A percentile compares a stretch with the other conserved stretches of the same genome.
Conservation (phyloP, 2,113 vertebrate genomes). For the Barbus barbus region DNA sequence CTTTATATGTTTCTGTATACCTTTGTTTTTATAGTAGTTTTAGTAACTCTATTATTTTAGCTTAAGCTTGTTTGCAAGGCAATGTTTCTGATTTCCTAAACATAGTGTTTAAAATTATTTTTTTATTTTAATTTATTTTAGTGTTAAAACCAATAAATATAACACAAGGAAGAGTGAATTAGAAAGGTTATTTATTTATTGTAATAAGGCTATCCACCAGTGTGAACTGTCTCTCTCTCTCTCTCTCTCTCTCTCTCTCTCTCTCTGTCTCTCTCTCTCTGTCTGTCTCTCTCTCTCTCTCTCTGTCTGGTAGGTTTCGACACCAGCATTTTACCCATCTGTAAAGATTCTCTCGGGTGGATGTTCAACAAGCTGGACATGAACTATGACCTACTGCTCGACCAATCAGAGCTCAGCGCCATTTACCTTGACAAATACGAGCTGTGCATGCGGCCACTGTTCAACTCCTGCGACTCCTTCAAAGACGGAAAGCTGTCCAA, state of each 20-base stretch:
- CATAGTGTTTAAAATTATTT: background rate
- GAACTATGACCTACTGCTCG: constrained; percentile 96
- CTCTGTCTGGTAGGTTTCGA: constrained; percentile 79
- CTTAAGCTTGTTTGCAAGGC: no score
- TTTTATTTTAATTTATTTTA: background rate
- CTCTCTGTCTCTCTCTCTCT: no score
- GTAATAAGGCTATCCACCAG: no score
- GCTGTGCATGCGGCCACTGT: constrained; percentile 89
- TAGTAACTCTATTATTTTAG: no score
- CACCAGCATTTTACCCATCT: constrained; percentile 96
- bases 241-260: no score
- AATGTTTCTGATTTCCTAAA: background rate
- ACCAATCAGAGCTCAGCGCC: constrained; percentile 92
- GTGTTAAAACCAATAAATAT: background rate
- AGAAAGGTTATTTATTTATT: no score
- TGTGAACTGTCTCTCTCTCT: no score
- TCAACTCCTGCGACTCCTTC: constrained; percentile 82
- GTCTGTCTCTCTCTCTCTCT: background rate
- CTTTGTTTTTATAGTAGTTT: no score
- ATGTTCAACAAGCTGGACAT: constrained; percentile 99
- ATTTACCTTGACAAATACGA: constrained; percentile 96
- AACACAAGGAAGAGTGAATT: no score
- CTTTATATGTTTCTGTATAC: no score
- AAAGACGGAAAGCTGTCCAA: constrained; percentile 91
- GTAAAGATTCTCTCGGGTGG: constrained; percentile 97